phyloP scores from a whole-genome alignment of 2,113 vertebrate species.

The Cheilinus undulatus region DNA sequence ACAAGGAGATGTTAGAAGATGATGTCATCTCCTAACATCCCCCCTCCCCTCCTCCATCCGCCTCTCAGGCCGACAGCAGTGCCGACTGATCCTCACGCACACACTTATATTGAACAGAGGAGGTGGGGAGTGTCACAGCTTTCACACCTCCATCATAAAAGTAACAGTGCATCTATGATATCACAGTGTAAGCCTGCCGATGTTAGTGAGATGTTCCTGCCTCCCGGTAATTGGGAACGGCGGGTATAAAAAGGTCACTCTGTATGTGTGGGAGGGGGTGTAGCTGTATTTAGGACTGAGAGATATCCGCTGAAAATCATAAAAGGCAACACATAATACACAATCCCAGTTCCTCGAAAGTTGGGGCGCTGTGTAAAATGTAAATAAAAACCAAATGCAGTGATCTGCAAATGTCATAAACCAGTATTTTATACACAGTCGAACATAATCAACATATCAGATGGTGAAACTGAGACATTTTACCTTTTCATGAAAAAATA shows the following conservation, averaged over 20 bases:
- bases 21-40: constrained; percentile 71
- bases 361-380: too few species aligned
- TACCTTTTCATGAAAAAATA: too few species aligned
- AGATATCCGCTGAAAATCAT: too few species aligned
- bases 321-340: too few species aligned
- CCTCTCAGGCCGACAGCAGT: constrained; percentile 41
- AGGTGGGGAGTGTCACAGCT: constrained; percentile 64
- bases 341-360: too few species aligned
- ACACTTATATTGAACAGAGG: constrained; percentile 50
- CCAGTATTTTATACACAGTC: too few species aligned
- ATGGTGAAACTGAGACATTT: too few species aligned
- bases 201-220: constrained; percentile 68
- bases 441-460: too few species aligned
- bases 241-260: constrained; percentile 74
- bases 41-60: constrained; percentile 47
- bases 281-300: too few species aligned
- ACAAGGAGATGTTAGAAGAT: constrained; percentile 69
- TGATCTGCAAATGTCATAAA: too few species aligned
- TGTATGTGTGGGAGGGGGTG: constrained; percentile 29
- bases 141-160: constrained; percentile 76
- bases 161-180: constrained; percentile 74
- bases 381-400: too few species aligned
- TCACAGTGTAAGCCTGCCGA: constrained; percentile 60
- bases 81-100: constrained; percentile 31
- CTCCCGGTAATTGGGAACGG: constrained; percentile 74